Evolutionary conservation across 2,888 invertebrate genomes (phyloP).

Genomic region (Oxystoma pomonae): DNA sequence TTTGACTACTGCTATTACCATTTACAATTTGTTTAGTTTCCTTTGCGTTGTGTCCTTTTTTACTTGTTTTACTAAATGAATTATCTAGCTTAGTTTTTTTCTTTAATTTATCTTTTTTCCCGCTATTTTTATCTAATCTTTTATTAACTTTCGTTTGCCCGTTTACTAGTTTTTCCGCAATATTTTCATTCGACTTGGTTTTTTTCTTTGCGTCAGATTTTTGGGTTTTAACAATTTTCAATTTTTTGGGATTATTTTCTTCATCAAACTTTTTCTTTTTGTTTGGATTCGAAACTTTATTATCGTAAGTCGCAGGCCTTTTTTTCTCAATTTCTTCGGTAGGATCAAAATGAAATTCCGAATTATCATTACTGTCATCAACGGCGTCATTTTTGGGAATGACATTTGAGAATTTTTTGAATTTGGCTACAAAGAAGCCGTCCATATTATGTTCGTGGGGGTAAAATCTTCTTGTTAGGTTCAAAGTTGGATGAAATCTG

Average conservation of each 20-base stretch:
- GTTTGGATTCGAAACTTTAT: neutral
- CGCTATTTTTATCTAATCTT: slow-evolving; percentile 12
- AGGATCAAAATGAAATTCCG: slow-evolving; percentile 39
- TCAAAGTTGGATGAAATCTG: slow-evolving; percentile 82
- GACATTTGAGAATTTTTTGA: slow-evolving; percentile 91
- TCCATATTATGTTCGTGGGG: slow-evolving; percentile 99
- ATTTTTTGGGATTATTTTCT: slow-evolving; percentile 16
- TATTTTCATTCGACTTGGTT: no score
- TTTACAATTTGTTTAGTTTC: neutral
- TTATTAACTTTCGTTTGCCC: slow-evolving; percentile 2
- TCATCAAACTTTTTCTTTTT: slow-evolving; percentile 9
- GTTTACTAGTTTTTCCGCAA: slow-evolving; percentile 5
- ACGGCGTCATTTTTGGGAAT: slow-evolving; percentile 37
- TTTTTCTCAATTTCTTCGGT: slow-evolving; percentile 17
- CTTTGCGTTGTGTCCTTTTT: neutral
- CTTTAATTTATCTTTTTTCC: slow-evolving; percentile 1
- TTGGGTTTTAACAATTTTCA: no score
- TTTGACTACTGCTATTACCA: neutral
- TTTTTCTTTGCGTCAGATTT: no score
- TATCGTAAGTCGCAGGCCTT: neutral
- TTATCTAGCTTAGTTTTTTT: neutral
- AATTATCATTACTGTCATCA: slow-evolving; percentile 43
- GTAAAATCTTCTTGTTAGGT: slow-evolving; percentile 86
- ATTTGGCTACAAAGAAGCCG: slow-evolving; percentile 97
- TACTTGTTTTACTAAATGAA: neutral